Percentiles rank a stretch among this genome's conserved stretches.
These are phyloP conservation scores for Columba livia DNA, from an alignment of 2,113 vertebrate genomes.

Conservation along the genomic window DNA sequence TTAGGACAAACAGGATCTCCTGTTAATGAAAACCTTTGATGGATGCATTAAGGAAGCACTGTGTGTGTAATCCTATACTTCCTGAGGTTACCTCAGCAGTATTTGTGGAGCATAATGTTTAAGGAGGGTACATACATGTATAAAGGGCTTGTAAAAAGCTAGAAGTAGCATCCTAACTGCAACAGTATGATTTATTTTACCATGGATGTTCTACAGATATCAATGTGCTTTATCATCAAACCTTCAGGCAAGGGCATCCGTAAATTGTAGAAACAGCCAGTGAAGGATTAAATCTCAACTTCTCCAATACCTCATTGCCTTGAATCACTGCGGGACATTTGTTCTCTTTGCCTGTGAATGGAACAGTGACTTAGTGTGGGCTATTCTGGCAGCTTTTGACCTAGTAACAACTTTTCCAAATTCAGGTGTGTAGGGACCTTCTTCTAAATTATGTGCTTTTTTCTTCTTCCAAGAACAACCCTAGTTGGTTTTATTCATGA, in stretches of 20 bases:
- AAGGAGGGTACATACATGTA: background rate
- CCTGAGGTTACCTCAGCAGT: constrained; percentile 33
- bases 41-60: constrained; percentile 39
- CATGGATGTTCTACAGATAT: background rate
- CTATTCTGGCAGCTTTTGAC: background rate
- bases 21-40: constrained; percentile 51
- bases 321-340: background rate
- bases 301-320: background rate
- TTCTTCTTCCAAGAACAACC: background rate
- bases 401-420: background rate
- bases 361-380: background rate
- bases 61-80: constrained; percentile 45
- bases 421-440: background rate
- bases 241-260: background rate
- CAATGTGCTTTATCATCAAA: background rate
- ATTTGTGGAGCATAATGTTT: background rate
- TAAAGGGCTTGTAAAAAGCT: background rate
- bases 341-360: constrained; percentile 1
- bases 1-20: constrained; percentile 44
- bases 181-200: background rate
- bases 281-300: background rate
- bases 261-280: background rate
- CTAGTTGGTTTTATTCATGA: background rate
- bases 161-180: background rate
- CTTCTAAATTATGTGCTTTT: background rate